A percentile compares a stretch with the other conserved stretches of the same genome.
These are phyloP conservation scores for Mesitornis unicolor DNA, from an alignment of 2,113 vertebrate genomes.

Conservation along the genomic window DNA sequence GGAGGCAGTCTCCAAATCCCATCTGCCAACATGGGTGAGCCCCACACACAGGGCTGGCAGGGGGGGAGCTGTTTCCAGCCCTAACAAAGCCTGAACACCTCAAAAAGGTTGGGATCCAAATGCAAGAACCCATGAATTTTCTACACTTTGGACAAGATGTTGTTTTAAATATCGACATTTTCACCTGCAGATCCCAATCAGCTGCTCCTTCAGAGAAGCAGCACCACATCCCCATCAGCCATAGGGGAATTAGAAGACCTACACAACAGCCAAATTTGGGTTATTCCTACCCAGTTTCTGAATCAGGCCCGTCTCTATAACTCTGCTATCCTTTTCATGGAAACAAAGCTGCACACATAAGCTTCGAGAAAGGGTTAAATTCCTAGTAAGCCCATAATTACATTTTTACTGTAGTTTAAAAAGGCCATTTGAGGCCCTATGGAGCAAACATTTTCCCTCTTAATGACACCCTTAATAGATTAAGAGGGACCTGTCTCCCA, in stretches of 20 bases:
- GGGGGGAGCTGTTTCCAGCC: background rate
- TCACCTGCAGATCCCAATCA: background rate
- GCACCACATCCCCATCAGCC: background rate
- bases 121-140: background rate
- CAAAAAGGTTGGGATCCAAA: background rate
- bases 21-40: background rate
- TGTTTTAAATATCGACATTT: background rate
- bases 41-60: no score
- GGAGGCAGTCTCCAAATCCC: background rate
- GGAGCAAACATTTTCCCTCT: slow-evolving; percentile 57
- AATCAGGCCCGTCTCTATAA: background rate
- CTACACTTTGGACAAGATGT: background rate
- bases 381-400: background rate
- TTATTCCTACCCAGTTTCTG: background rate
- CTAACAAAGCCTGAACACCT: background rate
- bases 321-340: background rate
- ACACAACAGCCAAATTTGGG: background rate
- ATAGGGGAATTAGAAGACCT: background rate
- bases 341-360: background rate
- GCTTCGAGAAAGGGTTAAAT: background rate
- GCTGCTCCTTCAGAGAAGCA: background rate
- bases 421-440: background rate
- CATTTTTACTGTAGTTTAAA: background rate
- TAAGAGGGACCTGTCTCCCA: slow-evolving; percentile 3
- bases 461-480: slow-evolving; percentile 21